These are phyloP conservation scores for Pimephales promelas DNA, from an alignment of 2,113 vertebrate genomes.

Conservation along the genomic window DNA sequence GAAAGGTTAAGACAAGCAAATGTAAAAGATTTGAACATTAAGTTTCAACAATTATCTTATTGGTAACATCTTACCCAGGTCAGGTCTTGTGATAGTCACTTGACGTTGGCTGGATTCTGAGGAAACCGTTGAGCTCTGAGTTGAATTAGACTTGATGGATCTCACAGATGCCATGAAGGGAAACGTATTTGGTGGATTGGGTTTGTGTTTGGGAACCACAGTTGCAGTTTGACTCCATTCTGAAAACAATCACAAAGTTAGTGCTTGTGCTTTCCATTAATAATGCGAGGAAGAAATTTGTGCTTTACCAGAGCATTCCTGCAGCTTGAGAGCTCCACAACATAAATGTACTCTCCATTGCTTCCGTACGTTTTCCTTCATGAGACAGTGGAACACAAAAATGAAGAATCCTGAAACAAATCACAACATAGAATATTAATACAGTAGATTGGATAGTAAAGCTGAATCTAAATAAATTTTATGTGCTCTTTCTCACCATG, in stretches of 20 bases:
- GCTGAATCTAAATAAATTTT: neutral
- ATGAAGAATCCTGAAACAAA: conserved; percentile 83
- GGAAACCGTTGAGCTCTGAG: conserved; percentile 76
- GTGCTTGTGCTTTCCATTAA: neutral
- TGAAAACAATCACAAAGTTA: conserved; percentile 54
- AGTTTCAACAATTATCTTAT: neutral
- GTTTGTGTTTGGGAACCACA: conserved; percentile 63
- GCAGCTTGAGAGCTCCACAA: conserved; percentile 74
- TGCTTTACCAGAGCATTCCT: conserved; percentile 79
- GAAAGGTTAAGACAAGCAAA: neutral
- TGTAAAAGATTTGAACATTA: neutral
- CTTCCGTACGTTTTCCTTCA: conserved; percentile 86
- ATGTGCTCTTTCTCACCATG: conserved; percentile 77
- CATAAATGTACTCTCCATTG: conserved; percentile 84
- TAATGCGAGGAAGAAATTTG: neutral
- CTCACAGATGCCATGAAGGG: conserved; percentile 67
- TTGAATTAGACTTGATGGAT: conserved; percentile 76
- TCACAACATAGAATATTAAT: neutral
- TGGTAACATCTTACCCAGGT: conserved; percentile 65
- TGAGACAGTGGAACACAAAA: conserved; percentile 89
- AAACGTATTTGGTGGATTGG: conserved; percentile 54
- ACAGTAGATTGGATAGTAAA: neutral
- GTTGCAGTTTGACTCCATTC: conserved; percentile 78
- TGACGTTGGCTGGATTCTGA: conserved; percentile 69
- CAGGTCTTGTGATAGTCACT: conserved; percentile 63